Base-by-base conservation (phyloP, 2,888 invertebrate genomes). In the Palloptera scutellata region DNA sequence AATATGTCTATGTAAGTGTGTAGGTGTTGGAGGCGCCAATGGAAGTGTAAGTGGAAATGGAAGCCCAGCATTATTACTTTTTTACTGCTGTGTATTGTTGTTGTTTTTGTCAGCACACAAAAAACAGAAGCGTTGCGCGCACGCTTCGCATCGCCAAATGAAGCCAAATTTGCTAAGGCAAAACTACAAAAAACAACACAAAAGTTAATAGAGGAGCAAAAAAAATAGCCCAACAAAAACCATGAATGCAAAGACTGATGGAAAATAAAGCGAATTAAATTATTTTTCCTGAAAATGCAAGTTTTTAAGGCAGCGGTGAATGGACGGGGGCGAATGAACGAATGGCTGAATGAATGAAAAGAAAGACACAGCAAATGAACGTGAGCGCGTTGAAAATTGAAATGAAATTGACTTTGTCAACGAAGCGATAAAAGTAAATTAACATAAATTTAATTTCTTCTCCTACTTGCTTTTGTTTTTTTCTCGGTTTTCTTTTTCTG, bases 391-490 rank as follows among this genome's bases (percentile, higher is more conserved):
- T 74, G 73, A 74, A 79, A 78, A 79, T 78, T 78, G 77, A 77
- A 79, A 77, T 79, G 76, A 78, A 78, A 78, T 79, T 79, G 76
- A 78, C 75, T 79, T 77, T 73, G 67, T 72, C 73, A 73, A 68
- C 70, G 72, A 73, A 72, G 75, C 78, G 78, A 78, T 79, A 77
- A 81, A 81, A 81, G 75, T 75, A 79, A 79, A 81, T 80, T 79
- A 80, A 78, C 80, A 81, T 81, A 79, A 81, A 76, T 81, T 78
- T 74, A 73, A 77, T 74, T 74, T 74, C 72, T 65, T 60, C n/a
- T 51, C 17, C 61, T 60, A n/a, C 53, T 58, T 65, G 42, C 52
- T 66, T 52, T 59, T 52, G 60, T 55, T n/a, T 53, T 61, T 20
- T 58, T 45, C 5, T 43, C 61, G 30, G n/a, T 61, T 48, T 48